phyloP scores from a whole-genome alignment of 2,888 invertebrate species.

The Tribolium freemani region DNA sequence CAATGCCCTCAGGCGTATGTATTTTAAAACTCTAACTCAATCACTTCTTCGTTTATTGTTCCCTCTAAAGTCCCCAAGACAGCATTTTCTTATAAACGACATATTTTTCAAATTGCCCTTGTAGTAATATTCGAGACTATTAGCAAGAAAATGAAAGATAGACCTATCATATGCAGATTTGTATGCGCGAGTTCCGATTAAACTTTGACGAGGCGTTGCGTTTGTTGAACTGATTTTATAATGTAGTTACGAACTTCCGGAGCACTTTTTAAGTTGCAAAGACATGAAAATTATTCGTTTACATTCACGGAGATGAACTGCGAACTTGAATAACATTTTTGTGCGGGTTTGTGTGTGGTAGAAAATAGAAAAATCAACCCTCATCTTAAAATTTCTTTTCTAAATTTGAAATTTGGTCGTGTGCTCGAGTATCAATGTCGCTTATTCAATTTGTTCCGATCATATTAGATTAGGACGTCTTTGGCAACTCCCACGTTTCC shows the following conservation, averaged over 20 bases:
- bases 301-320: not conserved
- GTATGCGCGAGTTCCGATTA: slow-evolving; percentile 23
- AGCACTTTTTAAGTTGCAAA: slow-evolving; percentile 3
- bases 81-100: not conserved
- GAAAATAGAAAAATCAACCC: not conserved
- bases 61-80: not conserved
- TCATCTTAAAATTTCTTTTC: not conserved
- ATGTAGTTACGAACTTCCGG: slow-evolving; percentile 19
- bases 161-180: slow-evolving; percentile 15
- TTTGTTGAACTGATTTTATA: slow-evolving; percentile 24
- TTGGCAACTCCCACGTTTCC: not conserved
- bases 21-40: not conserved
- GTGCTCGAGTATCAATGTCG: not conserved
- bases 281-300: slow-evolving; percentile 10
- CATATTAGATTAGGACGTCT: slow-evolving; percentile 9
- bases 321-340: not conserved
- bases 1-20: not conserved
- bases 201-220: slow-evolving; percentile 15
- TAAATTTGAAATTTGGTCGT: slow-evolving; percentile 1
- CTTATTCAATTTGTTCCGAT: slow-evolving; percentile 19
- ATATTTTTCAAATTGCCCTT: not conserved
- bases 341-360: no score
- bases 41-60: not conserved
- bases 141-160: not conserved
- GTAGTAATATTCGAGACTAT: not conserved